Evolutionary conservation across 2,113 vertebrate genomes (phyloP), one percentile per base, ranked within the genome.

Genomic region (Furnarius figulus): DNA sequence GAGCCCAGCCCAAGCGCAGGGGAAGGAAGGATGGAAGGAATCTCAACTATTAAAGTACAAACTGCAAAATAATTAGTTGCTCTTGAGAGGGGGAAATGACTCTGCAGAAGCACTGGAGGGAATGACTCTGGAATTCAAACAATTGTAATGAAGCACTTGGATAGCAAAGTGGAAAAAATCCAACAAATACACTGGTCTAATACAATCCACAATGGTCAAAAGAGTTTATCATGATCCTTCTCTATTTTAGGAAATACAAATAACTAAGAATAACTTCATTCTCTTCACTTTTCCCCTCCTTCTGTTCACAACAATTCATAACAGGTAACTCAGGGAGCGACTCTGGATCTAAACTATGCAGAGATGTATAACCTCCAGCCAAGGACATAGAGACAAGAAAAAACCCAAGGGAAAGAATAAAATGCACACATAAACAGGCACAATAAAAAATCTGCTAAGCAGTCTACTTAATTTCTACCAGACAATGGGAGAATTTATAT

Each of bases 141-240:
- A 95, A 93, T 55, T 61, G 62, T 66, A 85, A 62, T 74, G 58
- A 87, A 94, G 84, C 30, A 70, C 52, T 95, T 96, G 93, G 92
- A 97, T 3, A 91, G 59, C 1, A 0, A 96, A 86, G 22, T 68
- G 90, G 88, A 95, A 95, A 96, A 94, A 55, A 49, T 19, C 46
- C 35, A 70, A 12, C 22, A 14, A 35, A 71, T 35, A 87, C 66
- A 70, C 12, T 55, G 31, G 53, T 47, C 74, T 91, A 89, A 93
- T 28, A 71, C 30, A 93, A 85, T 16, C 55, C 37, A 35, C 14
- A 83, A 27, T 1, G 2, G 40, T 73, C 71, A 90, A 80, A 94
- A 46, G 9, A 65, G 42, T 65, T 78, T 70, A 68, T n/a, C 47
- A 12, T 0, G 0, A 50, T 24, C 33, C 30, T 67, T 55, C 50